Evolutionary conservation across 2,888 invertebrate species (phyloP), one percentile per base, ranked within the genome.

Genomic region (Polylopha cassiicola): DNA sequence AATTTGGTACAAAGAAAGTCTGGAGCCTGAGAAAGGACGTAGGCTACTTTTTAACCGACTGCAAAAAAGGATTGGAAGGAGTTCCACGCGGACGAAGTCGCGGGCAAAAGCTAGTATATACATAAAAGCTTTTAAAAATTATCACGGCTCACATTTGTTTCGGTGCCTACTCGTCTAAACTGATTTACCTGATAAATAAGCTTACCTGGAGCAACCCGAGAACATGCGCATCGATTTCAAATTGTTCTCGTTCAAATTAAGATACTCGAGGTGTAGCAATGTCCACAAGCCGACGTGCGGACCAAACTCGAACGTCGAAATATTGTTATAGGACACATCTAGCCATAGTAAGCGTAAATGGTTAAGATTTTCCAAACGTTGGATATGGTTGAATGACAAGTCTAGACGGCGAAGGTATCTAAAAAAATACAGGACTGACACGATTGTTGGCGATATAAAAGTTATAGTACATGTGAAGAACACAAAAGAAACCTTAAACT

Each of bases 371-470:
- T 88, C 87, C 1, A 90, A 61, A 7, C 70, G 66, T 50, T 81
- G 75, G 34, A 90, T 89, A 42, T 86, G 73, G 58, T 90, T 90
- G 50, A 87, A 84, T 0, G 89, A 89, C 17, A 90, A 61, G 54
- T 90, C 87, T 28, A 90, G 67, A 9, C 86, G 82, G 10, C 84
- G 78, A 8, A 90, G 73, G 58, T 86, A 88, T 53, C 89, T 90
- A 49, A 28, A 65, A 66, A 24, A 23, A 14, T 30, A 24, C 9
- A 29, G 4, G n/a, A 23, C 6, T 13, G 8, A 5, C 16, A 29
- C 8, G 6, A 24, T 17, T 2, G 9, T 23, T 17, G 9, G 16
- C 15, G 14, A 38, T 16, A 22, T 18, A 7, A 16, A 21, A 32
- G 4, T 7, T 18, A 20, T 10, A 9, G 21, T 20, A 33, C 15